A percentile compares a stretch with the other conserved stretches of the same genome.
Evolutionary conservation across 2,888 invertebrate genomes (phyloP).

Genomic region (Cheilosia scutellata): DNA sequence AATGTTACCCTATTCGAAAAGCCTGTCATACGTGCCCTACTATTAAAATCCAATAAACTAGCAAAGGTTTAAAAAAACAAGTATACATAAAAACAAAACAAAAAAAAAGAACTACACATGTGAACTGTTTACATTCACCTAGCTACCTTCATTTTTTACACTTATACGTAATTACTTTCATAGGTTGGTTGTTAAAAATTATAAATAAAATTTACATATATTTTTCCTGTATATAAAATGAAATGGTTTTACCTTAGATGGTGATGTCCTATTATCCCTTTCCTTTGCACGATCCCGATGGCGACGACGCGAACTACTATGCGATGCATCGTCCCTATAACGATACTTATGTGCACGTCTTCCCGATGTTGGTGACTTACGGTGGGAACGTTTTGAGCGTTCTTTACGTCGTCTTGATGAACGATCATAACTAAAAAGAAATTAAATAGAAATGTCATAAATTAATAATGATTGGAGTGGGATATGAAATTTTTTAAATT

Average conservation of each 20-base stretch:
- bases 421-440: constrained; percentile 85
- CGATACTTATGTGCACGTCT: constrained; percentile 89
- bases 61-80: constrained; percentile 19
- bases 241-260: constrained; percentile 84
- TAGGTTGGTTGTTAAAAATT: constrained; percentile 43
- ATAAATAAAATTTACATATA: constrained; percentile 72
- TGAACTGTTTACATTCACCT: constrained; percentile 20
- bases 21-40: background rate
- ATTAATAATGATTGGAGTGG: background rate
- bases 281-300: constrained; percentile 84
- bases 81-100: constrained; percentile 10
- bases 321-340: constrained; percentile 83
- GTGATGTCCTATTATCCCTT: constrained; percentile 83
- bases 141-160: constrained; percentile 26
- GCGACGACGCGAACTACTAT: constrained; percentile 83
- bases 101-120: background rate
- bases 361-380: constrained; percentile 92
- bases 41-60: background rate
- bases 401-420: constrained; percentile 92
- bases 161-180: background rate
- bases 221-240: constrained; percentile 80
- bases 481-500: background rate
- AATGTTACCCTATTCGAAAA: background rate
- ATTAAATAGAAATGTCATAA: constrained; percentile 12
- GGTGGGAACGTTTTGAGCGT: constrained; percentile 93